Percentiles rank a stretch among this genome's conserved stretches.
Conservation (phyloP, 64 coral and sea anemone genomes). For the Catalaphyllia jardinei region DNA sequence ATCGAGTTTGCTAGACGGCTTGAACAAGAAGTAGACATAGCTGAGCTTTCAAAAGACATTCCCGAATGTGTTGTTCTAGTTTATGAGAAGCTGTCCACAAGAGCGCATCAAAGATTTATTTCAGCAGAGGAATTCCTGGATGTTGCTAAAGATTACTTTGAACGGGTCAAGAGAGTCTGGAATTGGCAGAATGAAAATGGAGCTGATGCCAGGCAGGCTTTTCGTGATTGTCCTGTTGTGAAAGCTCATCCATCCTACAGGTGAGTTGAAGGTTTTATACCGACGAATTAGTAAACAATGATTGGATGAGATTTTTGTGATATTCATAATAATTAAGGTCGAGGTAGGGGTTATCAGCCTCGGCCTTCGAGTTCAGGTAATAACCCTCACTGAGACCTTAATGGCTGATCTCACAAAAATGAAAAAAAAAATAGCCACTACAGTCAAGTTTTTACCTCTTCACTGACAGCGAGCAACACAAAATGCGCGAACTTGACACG, state of each 20-base stretch:
- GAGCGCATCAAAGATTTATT: constrained; percentile 53
- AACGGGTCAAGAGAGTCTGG: constrained; percentile 66
- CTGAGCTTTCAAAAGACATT: constrained; percentile 61
- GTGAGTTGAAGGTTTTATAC: background rate
- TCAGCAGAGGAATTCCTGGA: constrained; percentile 53
- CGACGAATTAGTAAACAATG: background rate
- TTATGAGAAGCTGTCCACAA: constrained; percentile 49
- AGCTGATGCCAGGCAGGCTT: constrained; percentile 14
- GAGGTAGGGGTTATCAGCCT: no score
- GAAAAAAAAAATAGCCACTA: no score
- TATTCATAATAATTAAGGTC: no score
- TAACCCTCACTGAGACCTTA: no score
- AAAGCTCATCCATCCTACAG: constrained; percentile 65
- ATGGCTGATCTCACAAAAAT: no score
- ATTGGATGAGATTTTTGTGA: no score
- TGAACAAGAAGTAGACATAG: constrained; percentile 31
- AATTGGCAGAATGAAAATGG: constrained; percentile 76
- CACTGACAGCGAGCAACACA: no score
- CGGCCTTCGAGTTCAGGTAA: no score
- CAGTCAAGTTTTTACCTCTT: no score
- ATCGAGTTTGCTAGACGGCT: constrained; percentile 68
- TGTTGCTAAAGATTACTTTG: constrained; percentile 60
- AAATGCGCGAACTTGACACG: no score
- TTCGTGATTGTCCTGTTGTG: constrained; percentile 54
- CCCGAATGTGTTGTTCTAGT: constrained; percentile 64